Percentiles rank a stretch among this genome's conserved stretches.
Conservation (phyloP, 2,888 invertebrate genomes). For the Lysandra coridon region DNA sequence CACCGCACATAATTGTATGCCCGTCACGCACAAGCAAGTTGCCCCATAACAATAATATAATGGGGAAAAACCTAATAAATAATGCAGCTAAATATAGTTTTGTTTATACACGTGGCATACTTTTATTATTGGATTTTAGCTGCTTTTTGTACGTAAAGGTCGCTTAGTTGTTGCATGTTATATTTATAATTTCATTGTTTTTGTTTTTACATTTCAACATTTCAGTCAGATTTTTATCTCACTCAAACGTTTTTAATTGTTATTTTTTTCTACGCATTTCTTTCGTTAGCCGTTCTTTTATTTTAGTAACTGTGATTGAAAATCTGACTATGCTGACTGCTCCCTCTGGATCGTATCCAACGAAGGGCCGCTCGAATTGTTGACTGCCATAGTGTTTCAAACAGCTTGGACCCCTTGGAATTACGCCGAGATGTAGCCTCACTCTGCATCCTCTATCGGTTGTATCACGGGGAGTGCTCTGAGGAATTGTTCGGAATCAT, state of each 20-base stretch:
- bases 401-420: too few relatives aligned
- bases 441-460: too few relatives aligned
- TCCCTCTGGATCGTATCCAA: too few relatives aligned
- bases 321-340: not conserved
- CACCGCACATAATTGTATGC: not conserved
- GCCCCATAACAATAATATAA: constrained; percentile 8
- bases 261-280: not conserved
- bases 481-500: too few relatives aligned
- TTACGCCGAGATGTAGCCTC: too few relatives aligned
- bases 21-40: not conserved
- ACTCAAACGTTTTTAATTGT: not conserved
- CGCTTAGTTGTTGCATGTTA: not conserved
- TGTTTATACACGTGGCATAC: not conserved
- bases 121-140: not conserved
- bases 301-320: not conserved
- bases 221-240: not conserved
- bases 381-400: too few relatives aligned
- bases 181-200: not conserved
- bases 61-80: not conserved
- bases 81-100: not conserved
- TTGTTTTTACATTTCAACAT: not conserved
- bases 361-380: too few relatives aligned
- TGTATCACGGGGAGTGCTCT: too few relatives aligned
- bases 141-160: not conserved
- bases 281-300: not conserved